Percentiles rank a stretch among this genome's conserved stretches.
phyloP scores from a whole-genome alignment of 2,888 invertebrate species.

The Argyra leucocephala region DNA sequence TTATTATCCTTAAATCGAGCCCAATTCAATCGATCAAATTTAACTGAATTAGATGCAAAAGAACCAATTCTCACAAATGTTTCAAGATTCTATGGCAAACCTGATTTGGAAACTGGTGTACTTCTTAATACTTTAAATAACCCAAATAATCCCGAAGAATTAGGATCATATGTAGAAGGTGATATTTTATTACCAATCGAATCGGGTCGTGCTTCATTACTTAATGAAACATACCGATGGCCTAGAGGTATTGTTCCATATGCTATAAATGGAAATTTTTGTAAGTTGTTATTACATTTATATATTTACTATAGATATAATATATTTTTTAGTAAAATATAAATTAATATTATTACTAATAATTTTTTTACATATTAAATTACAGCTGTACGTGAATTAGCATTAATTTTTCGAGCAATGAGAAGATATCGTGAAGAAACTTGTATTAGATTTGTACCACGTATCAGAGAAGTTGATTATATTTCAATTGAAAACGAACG shows the following conservation, averaged over 20 bases:
- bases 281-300: too few relatives aligned
- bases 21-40: too few relatives aligned
- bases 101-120: too few relatives aligned
- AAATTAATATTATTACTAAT: conserved; percentile 7
- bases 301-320: too few relatives aligned
- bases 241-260: conserved; percentile 61
- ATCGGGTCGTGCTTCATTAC: conserved; percentile 49
- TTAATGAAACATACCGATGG: conserved; percentile 53
- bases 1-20: too few relatives aligned
- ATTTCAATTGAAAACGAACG: conserved; percentile 52
- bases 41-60: too few relatives aligned
- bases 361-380: conserved; percentile 14
- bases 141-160: conserved; percentile 74
- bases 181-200: conserved; percentile 59
- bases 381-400: conserved; percentile 14
- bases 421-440: conserved; percentile 60
- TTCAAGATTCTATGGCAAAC: too few relatives aligned
- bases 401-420: conserved; percentile 46
- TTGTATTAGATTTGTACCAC: conserved; percentile 56
- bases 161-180: conserved; percentile 66
- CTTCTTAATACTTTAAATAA: too few relatives aligned
- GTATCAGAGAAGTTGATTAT: conserved; percentile 50
- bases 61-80: too few relatives aligned
- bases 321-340: too few relatives aligned
- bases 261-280: conserved; percentile 53